These are phyloP conservation scores for Ooceraea biroi DNA, from an alignment of 1,140 invertebrate genomes.

Conservation along the genomic window DNA sequence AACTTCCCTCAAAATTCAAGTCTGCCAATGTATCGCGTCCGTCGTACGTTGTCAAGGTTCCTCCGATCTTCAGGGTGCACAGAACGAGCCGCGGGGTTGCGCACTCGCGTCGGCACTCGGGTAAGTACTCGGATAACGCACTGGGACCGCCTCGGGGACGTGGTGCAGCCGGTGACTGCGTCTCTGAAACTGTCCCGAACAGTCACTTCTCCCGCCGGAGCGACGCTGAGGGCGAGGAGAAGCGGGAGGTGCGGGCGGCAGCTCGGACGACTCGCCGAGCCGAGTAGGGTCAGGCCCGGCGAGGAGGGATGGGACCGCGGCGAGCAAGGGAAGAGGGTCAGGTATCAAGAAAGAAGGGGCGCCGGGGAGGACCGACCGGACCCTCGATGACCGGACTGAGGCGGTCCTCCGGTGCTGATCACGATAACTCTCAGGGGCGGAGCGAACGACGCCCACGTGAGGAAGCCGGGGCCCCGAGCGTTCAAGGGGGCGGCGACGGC, in stretches of 20 bases:
- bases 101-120: constrained; percentile 22
- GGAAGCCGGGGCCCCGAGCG: constrained; percentile 36
- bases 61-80: not conserved
- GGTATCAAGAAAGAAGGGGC: not conserved
- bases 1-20: too few species aligned
- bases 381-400: constrained; percentile 43
- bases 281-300: constrained; percentile 42
- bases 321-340: not conserved
- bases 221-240: constrained; percentile 66
- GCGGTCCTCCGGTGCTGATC: constrained; percentile 30
- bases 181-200: constrained; percentile 84
- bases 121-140: constrained; percentile 15
- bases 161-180: constrained; percentile 85
- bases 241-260: constrained; percentile 45
- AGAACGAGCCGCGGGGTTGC: not conserved
- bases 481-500: constrained; percentile 23
- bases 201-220: constrained; percentile 79
- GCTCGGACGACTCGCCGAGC: constrained; percentile 56
- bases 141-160: constrained; percentile 72
- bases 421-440: constrained; percentile 41
- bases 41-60: too few species aligned
- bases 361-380: not conserved
- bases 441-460: constrained; percentile 65
- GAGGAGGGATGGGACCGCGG: constrained; percentile 24
- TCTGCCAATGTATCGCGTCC: too few species aligned